Evolutionary conservation across 2,113 vertebrate species (phyloP), one percentile per base, ranked within the genome.

Genomic region (Rhinopomastus cyanomelas): DNA sequence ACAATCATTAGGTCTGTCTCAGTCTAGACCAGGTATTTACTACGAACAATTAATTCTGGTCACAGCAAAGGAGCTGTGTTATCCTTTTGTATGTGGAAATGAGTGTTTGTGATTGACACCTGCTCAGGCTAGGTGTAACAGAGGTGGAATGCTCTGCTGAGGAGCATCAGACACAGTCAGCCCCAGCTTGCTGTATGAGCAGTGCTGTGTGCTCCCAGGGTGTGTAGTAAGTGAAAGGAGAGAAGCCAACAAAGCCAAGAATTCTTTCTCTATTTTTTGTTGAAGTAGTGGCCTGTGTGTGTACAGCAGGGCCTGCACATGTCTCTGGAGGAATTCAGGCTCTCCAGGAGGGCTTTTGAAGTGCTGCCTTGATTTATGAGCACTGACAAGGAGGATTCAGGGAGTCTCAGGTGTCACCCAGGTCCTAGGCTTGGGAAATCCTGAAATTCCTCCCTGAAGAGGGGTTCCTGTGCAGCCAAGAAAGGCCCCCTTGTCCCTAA

Each of bases 351-450:
- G 14, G 55, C 55, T 77, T 90, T 78, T 84, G 81, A 95, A 92
- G 65, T 69, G 73, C 60, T 92, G 37, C 23, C 46, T 61, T 92
- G 81, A 87, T 92, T 92, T 81, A 85, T 73, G 20, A 49, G 36
- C 5, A 37, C 48, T 91, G 56, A n/a, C 1, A 5, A 23, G 53
- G 44, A 61, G 36, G 37, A 34, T 1, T 0, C 2, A 55, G 37
- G 25, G 59, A 85, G 62, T 46, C 59, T 90, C 84, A 34, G 88
- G 83, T 85, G 32, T 90, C 78, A 55, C 37, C 26, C 62, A n/a
- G 13, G 21, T 48, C 66, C 83, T 81, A 46, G 4, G 11, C 51
- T 8, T 32, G 32, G 53, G 39, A 52, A 78, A 29, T 51, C 19
- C 46, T 76, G 53, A 57, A 75, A 32, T 51, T 44, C 16, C 71